phyloP scores from a whole-genome alignment of 2,113 vertebrate genomes.

The Microcebus tavaratra region DNA sequence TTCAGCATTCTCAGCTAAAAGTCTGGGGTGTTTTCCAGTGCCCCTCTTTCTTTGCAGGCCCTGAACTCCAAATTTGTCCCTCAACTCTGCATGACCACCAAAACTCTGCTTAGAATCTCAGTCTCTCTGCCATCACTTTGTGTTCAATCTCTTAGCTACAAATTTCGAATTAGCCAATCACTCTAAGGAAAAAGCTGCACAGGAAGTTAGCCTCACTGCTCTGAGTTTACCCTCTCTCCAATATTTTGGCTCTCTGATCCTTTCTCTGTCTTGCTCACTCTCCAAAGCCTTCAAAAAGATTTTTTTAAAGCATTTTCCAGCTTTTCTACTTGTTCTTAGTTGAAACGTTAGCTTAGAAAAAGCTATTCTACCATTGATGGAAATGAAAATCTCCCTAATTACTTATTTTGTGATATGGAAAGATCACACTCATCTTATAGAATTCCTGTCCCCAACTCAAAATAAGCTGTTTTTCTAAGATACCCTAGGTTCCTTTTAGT shows the following conservation, averaged over 20 bases:
- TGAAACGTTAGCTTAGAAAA: constrained; percentile 1
- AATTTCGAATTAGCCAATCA: background rate
- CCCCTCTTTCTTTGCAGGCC: background rate
- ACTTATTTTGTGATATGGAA: constrained; percentile 6
- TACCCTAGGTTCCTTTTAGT: background rate
- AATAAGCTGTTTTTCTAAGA: background rate
- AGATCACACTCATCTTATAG: background rate
- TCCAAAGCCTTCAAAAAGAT: background rate
- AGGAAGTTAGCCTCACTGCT: background rate
- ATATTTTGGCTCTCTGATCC: background rate
- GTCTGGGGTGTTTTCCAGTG: background rate
- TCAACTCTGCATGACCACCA: background rate
- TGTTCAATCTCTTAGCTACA: background rate
- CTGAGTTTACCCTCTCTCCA: constrained; percentile 13
- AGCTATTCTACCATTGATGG: background rate
- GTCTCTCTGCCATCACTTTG: background rate
- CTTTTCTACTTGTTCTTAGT: constrained; percentile 18
- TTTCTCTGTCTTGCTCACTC: background rate
- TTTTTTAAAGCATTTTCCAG: background rate
- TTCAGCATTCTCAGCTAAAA: background rate
- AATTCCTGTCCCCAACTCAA: background rate
- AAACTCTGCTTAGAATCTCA: background rate
- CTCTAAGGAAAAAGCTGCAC: background rate
- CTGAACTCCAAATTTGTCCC: background rate
- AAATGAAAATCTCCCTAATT: constrained; percentile 22